These are phyloP conservation scores for Astyanax mexicanus DNA, from an alignment of 2,797 vertebrate genomes.

Conservation along the genomic window DNA sequence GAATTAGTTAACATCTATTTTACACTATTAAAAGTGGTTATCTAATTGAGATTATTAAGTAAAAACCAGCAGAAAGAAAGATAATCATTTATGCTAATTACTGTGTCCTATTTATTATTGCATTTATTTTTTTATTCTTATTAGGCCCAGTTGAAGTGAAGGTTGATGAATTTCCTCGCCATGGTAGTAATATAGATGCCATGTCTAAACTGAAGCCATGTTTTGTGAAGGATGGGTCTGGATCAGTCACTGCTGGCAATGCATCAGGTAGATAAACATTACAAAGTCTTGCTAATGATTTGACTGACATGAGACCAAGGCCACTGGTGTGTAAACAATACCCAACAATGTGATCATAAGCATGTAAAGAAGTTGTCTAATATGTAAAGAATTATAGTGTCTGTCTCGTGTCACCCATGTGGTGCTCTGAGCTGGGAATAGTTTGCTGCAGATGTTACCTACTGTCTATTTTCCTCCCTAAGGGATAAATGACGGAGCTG, in stretches of 20 bases:
- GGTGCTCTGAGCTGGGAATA: neutral
- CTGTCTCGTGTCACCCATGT: neutral
- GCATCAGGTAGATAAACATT: constrained; percentile 85
- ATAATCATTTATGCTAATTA: neutral
- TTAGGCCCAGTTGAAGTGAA: constrained; percentile 88
- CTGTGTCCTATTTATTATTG: neutral
- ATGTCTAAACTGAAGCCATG: constrained; percentile 89
- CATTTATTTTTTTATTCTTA: neutral
- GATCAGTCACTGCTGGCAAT: constrained; percentile 93
- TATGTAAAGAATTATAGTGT: too few species aligned
- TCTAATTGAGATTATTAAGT: too few species aligned
- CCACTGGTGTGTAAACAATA: neutral
- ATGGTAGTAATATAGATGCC: constrained; percentile 84
- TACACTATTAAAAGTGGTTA: neutral
- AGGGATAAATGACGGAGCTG: constrained; percentile 96
- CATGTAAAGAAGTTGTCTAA: neutral
- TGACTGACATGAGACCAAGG: neutral
- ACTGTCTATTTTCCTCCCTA: constrained; percentile 5
- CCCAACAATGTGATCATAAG: neutral
- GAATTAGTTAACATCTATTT: neutral
- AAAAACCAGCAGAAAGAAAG: neutral
- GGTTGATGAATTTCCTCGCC: constrained; percentile 91
- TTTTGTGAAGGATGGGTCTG: constrained; percentile 88
- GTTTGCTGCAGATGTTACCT: neutral
- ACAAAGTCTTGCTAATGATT: neutral